These are phyloP conservation scores for Microdon myrmicae DNA, from an alignment of 2,888 invertebrate genomes.

Conservation along the genomic window DNA sequence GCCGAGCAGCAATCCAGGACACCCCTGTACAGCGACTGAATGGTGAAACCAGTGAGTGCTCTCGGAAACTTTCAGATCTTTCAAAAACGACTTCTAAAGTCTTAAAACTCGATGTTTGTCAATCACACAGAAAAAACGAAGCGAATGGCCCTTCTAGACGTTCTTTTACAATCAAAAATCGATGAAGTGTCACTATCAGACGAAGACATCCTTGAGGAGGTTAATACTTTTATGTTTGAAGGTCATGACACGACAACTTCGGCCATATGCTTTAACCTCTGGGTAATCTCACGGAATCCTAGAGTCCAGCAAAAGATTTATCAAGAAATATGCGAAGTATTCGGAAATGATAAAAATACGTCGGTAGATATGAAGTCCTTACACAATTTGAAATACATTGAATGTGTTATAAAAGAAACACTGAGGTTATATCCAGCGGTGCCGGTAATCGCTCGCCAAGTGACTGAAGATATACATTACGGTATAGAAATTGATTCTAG, in stretches of 20 bases:
- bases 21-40: constrained; percentile 2
- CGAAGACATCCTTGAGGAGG: constrained; percentile 74
- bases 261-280: constrained; percentile 58
- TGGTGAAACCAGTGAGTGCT: constrained; percentile 16
- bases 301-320: constrained; percentile 58
- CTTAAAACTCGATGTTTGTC: not conserved
- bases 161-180: constrained; percentile 71
- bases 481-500: too few species aligned
- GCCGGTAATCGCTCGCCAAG: constrained; percentile 70
- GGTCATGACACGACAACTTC: constrained; percentile 64
- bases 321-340: constrained; percentile 56
- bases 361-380: constrained; percentile 54
- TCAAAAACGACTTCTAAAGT: constrained; percentile 13
- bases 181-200: constrained; percentile 70
- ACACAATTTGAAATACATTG: constrained; percentile 65
- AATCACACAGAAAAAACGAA: constrained; percentile 69
- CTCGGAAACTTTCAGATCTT: not conserved
- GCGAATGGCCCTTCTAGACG: constrained; percentile 74
- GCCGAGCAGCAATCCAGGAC: constrained; percentile 55
- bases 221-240: constrained; percentile 79
- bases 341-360: constrained; percentile 55
- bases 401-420: constrained; percentile 75
- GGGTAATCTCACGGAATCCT: constrained; percentile 58
- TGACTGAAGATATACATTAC: constrained; percentile 69
- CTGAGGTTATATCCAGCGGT: constrained; percentile 74